Evolutionary conservation across 2,888 invertebrate species (phyloP).

Genomic region (Xiphydria camelus): DNA sequence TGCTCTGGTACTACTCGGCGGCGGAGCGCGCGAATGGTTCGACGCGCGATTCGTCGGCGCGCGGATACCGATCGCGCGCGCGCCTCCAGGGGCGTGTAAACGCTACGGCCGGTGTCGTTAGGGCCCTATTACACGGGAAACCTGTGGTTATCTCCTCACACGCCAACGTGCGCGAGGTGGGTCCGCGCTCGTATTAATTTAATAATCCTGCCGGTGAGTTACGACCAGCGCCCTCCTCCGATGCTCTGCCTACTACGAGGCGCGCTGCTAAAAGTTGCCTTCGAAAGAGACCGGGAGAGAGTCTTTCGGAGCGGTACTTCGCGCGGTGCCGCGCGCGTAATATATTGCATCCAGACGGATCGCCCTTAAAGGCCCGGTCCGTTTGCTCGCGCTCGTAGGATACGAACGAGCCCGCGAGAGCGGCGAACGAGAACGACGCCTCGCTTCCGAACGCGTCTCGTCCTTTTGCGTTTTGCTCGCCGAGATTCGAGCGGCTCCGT

Average conservation of each 20-base stretch:
- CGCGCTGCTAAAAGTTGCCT: constrained; percentile 9
- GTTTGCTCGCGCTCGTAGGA: too few relatives aligned
- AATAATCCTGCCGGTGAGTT: constrained; percentile 35
- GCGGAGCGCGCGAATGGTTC: too few relatives aligned
- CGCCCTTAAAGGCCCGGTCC: constrained; percentile 8
- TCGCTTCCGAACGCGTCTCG: too few relatives aligned
- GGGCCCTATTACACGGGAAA: constrained; percentile 31
- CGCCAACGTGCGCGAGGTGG: constrained; percentile 22
- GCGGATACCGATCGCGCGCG: constrained; percentile 9
- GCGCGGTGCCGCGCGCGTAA: constrained; percentile 9
- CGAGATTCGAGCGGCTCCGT: too few relatives aligned
- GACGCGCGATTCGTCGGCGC: not conserved
- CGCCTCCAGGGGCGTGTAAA: constrained; percentile 21
- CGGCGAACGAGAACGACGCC: too few relatives aligned
- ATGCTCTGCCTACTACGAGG: constrained; percentile 9
- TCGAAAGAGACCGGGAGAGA: too few relatives aligned
- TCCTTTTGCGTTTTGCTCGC: too few relatives aligned
- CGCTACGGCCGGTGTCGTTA: constrained; percentile 32
- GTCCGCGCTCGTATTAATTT: constrained; percentile 35
- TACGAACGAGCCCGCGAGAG: too few relatives aligned
- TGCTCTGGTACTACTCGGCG: too few relatives aligned
- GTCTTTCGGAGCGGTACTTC: constrained; percentile 7
- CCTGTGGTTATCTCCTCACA: constrained; percentile 32
- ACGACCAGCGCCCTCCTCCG: constrained; percentile 24
- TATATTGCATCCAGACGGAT: constrained; percentile 19